These are phyloP conservation scores for Lasioglossum baleicum DNA, from an alignment of 1,140 invertebrate species.

Conservation along the genomic window DNA sequence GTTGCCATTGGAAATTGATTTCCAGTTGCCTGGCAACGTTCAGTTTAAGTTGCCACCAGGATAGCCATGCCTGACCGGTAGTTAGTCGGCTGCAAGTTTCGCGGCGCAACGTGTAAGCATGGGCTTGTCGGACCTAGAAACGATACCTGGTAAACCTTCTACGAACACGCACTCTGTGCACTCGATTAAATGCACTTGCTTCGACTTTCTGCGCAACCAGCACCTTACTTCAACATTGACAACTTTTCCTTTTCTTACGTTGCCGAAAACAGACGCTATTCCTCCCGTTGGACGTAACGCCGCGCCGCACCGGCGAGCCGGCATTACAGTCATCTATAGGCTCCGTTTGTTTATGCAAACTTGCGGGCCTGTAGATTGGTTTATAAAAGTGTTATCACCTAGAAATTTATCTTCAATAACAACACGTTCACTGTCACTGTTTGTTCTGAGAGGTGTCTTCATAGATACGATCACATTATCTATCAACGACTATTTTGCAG, in stretches of 20 bases:
- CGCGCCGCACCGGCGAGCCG: background rate
- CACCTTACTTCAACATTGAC: background rate
- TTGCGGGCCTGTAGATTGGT: too few species aligned
- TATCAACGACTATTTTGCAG: too few species aligned
- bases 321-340: background rate
- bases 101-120: conserved; percentile 66
- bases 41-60: conserved; percentile 63
- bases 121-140: conserved; percentile 72
- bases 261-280: background rate
- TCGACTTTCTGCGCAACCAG: background rate
- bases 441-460: too few species aligned
- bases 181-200: conserved; percentile 8
- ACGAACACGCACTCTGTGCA: background rate
- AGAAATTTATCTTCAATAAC: too few species aligned
- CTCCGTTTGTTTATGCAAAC: too few species aligned
- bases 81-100: conserved; percentile 67
- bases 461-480: too few species aligned
- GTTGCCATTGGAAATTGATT: conserved; percentile 68
- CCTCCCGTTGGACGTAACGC: background rate
- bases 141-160: conserved; percentile 70
- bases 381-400: too few species aligned
- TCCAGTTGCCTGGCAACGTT: conserved; percentile 71
- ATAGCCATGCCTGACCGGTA: conserved; percentile 60
- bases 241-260: too few species aligned
- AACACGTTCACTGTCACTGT: too few species aligned